These are phyloP conservation scores for Erebia ligea DNA, from an alignment of 2,888 invertebrate species.

Conservation along the genomic window DNA sequence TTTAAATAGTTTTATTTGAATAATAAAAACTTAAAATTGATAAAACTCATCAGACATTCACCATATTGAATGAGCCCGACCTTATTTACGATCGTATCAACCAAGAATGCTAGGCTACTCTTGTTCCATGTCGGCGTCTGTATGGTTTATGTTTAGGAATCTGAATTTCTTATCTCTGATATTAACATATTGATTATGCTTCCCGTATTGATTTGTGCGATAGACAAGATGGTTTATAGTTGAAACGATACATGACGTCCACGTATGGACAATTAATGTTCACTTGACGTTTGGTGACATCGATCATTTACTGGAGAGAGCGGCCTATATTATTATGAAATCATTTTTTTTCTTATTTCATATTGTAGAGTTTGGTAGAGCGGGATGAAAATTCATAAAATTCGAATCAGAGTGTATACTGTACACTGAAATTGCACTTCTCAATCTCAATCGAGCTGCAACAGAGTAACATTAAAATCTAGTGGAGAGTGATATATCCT, in stretches of 20 bases:
- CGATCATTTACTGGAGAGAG: conserved; percentile 9
- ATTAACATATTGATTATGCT: conserved; percentile 80
- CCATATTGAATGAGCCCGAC: conserved; percentile 52
- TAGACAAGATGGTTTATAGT: conserved; percentile 50
- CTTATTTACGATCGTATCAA: conserved; percentile 71
- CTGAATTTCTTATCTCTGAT: conserved; percentile 74
- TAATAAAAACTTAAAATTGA: conserved; percentile 56
- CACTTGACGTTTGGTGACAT: conserved; percentile 20
- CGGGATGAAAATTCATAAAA: too few relatives aligned
- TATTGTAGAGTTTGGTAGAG: neutral
- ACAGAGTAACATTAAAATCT: too few relatives aligned
- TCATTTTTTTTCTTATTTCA: neutral
- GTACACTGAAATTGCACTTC: too few relatives aligned
- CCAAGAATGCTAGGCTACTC: conserved; percentile 69
- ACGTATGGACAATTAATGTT: conserved; percentile 7
- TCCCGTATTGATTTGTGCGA: conserved; percentile 70
- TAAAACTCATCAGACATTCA: conserved; percentile 60
- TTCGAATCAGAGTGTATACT: too few relatives aligned
- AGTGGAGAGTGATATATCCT: too few relatives aligned
- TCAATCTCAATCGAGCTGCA: too few relatives aligned
- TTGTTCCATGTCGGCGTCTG: conserved; percentile 66
- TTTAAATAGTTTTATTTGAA: conserved; percentile 53
- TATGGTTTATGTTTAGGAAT: conserved; percentile 69
- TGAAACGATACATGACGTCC: conserved; percentile 13
- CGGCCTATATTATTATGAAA: neutral